These are phyloP conservation scores for Frankliniella fusca DNA, from an alignment of 2,888 invertebrate genomes.

Conservation along the genomic window DNA sequence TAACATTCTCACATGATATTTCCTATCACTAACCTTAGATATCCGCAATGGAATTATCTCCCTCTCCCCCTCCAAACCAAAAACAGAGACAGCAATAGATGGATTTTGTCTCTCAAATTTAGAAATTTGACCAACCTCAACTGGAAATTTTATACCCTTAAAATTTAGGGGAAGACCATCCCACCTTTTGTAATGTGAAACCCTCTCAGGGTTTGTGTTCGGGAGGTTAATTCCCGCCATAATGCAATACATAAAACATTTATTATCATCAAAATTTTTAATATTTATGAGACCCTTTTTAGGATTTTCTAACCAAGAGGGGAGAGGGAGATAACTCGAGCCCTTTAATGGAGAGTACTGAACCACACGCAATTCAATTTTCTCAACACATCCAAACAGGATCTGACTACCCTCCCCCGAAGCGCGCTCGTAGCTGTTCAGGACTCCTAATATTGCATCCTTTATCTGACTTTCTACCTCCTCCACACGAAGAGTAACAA, in stretches of 20 bases:
- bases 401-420: neutral
- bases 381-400: neutral
- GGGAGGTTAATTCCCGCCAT: neutral
- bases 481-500: neutral
- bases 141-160: neutral
- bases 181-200: neutral
- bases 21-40: neutral
- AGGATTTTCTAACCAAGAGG: neutral
- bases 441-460: neutral
- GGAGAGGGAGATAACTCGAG: neutral
- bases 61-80: neutral
- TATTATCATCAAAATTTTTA: neutral
- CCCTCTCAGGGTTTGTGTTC: neutral
- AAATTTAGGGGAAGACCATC: neutral
- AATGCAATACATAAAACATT: neutral
- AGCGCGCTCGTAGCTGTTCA: neutral
- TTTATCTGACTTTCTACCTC: neutral
- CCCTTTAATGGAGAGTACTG: neutral
- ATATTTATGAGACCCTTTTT: neutral
- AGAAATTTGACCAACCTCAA: neutral
- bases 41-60: neutral
- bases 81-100: neutral
- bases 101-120: neutral
- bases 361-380: neutral
- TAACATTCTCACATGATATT: neutral